Evolutionary conservation across 2,113 vertebrate genomes (phyloP), one percentile per base, ranked within the genome.

Genomic region (Micromys minutus): DNA sequence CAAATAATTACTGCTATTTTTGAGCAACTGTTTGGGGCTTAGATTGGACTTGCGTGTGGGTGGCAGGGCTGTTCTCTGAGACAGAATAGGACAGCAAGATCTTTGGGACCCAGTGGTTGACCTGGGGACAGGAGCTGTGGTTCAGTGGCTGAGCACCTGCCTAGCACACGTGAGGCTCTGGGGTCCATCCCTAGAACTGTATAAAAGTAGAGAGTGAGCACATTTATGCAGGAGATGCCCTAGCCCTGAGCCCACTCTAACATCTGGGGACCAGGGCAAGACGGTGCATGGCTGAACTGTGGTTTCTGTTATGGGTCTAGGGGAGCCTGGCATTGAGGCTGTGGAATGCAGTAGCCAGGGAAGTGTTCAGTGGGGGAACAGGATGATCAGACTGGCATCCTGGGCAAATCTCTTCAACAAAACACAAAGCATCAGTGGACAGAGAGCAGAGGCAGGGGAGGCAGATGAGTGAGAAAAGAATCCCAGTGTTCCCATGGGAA

Each of bases 241-340:
- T 26, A 80, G n/a, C 13, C 31, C 19, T 5, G 16, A 7, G 26
- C 50, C 47, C 36, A 94, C 9, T 52, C 83, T 57, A 72, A 39
- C 21, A 65, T 39, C 29, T 52, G 31, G 39, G 47, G 39, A 7
- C 12, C 69, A 84, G 88, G n/a, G 39, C 47, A 55, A 36, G 39
- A 81, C 6, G 63, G 15, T 79, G 9, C 36, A n/a, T 6, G 31
- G 34, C 59, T 15, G 15, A 7, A 10, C 15, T 0, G 11, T 0
- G 10, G 6, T 24, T 26, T 50, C 36, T 29, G 34, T 39, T 16
- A 13, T 65, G 9, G 59, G 21, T 36, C 17, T 31, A 50, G 24
- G 9, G 15, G 9, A 22, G 55, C 47, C 61, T 29, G 31, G n/a
- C 24, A 11, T 3, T 81, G n/a, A 94, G 45, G 39, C 16, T 81